phyloP scores from a whole-genome alignment of 2,888 invertebrate genomes.

The Caenorhabditis uteleia region DNA sequence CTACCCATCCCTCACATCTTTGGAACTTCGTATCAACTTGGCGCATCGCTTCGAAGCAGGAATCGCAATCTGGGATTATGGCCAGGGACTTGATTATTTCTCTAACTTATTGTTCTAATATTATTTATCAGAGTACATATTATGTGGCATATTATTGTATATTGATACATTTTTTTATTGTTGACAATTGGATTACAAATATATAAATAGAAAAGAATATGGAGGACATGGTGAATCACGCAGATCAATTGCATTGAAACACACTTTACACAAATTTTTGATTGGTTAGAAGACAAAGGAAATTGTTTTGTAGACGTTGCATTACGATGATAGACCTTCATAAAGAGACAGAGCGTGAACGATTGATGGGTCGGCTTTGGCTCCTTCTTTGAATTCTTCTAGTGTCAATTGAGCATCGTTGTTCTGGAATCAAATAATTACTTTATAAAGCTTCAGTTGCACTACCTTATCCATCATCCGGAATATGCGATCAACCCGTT shows the following conservation, averaged over 20 bases:
- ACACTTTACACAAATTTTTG: too few species aligned
- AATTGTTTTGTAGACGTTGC: not conserved
- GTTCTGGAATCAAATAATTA: conserved; percentile 74
- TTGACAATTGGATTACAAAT: not conserved
- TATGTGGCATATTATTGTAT: not conserved
- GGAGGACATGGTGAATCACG: too few species aligned
- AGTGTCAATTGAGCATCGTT: conserved; percentile 93
- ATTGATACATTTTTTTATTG: not conserved
- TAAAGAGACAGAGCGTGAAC: conserved; percentile 84
- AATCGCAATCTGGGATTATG: conserved; percentile 66
- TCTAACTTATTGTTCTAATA: conserved; percentile 19
- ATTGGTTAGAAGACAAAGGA: too few species aligned
- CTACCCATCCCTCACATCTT: conserved; percentile 57
- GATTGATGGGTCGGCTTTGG: conserved; percentile 96
- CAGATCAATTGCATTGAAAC: too few species aligned
- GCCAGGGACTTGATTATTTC: conserved; percentile 59
- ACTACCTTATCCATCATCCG: conserved; percentile 89
- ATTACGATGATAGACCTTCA: conserved; percentile 68
- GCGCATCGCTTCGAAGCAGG: conserved; percentile 54
- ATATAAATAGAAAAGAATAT: not conserved
- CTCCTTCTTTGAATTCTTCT: conserved; percentile 95
- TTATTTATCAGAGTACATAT: not conserved
- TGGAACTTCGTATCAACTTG: conserved; percentile 56
- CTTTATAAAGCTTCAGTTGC: not conserved
- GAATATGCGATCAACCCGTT: conserved; percentile 96